Evolutionary conservation across 2,888 invertebrate genomes (phyloP), one percentile per base, ranked within the genome.

Genomic region (Lasius fuliginosus): DNA sequence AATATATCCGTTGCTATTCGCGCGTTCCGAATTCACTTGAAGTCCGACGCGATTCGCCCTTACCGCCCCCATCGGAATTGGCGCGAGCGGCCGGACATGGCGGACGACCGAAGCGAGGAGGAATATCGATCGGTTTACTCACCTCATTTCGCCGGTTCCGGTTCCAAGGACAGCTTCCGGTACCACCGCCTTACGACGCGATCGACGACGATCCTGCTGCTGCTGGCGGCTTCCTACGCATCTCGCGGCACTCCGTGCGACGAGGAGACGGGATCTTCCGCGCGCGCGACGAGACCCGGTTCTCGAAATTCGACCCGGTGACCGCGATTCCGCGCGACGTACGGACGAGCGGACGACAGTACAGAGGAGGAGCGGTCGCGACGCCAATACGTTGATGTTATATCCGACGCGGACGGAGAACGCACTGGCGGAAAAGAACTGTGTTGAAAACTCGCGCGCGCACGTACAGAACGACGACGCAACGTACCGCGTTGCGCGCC

Each of bases 401-500:
- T 0, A 4, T 40, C 15, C 15, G 4, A 42, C 30, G 30, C 30
- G 46, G 4, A 30, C 46, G 68, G 68, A 49, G 49, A 68, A 33
- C 33, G 49, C 30, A 49, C 46, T 18, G 46, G 18, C 46, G 46
- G 58, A 71, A 46, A 27, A 56, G 36, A 36, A 36, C 36, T 1
- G 71, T 30, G 62, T 33, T 33, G 42, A 64, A 33, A 40, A 73
- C 53, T 82, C 75, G 85, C 86, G 77, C 67, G 77, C 84, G 85
- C 82, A 76, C 82, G 62, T 15, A 82, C 84, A 75, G 58, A 3
- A 33, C 23, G 64, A 84, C 77, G 30, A 81, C 86, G 75, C 84
- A 74, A 90, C 91, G 88, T 90, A 93, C 92, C 92, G 92, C 36
- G 90, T 91, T 87, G 92, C 93, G 90, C 92, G 94, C 90, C 93